Percentiles rank a stretch among this genome's conserved stretches.
Conservation (phyloP, 1,140 invertebrate genomes). For the Aphelinus atriplicis region DNA sequence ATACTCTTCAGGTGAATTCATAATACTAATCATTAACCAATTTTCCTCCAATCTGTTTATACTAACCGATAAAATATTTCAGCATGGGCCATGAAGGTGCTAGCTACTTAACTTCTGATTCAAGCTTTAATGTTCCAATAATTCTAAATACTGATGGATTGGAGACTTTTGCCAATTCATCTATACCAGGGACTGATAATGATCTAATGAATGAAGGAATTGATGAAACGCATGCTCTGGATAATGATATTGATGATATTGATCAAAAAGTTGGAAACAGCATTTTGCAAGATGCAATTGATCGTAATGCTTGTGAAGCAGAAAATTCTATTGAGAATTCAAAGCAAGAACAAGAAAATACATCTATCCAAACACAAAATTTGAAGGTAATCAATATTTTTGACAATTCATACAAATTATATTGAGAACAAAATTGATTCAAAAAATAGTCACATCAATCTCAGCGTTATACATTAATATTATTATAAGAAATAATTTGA, state of each 20-base stretch:
- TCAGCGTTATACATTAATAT: neutral
- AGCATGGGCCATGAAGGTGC: constrained; percentile 61
- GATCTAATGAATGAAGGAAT: constrained; percentile 50
- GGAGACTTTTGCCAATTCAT: constrained; percentile 52
- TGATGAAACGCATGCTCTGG: constrained; percentile 46
- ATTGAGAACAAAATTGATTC: constrained; percentile 2
- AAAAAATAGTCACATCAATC: neutral
- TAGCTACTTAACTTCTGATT: constrained; percentile 58
- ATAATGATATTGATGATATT: constrained; percentile 45
- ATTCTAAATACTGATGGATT: constrained; percentile 59
- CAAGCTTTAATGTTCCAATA: constrained; percentile 59
- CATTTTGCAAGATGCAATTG: constrained; percentile 29
- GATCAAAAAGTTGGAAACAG: constrained; percentile 37
- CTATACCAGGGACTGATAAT: constrained; percentile 43
- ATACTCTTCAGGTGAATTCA: constrained; percentile 59
- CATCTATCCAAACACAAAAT: constrained; percentile 53
- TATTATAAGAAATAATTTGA: constrained; percentile 25
- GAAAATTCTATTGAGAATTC: constrained; percentile 25
- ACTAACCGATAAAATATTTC: neutral
- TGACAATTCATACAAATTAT: neutral
- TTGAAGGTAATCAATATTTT: constrained; percentile 52
- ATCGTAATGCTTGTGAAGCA: constrained; percentile 19
- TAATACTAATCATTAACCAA: too few relatives aligned
- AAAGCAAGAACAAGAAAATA: constrained; percentile 44
- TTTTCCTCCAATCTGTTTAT: too few relatives aligned